Conservation (phyloP, 2,113 vertebrate species). For the Lepus europaeus region DNA sequence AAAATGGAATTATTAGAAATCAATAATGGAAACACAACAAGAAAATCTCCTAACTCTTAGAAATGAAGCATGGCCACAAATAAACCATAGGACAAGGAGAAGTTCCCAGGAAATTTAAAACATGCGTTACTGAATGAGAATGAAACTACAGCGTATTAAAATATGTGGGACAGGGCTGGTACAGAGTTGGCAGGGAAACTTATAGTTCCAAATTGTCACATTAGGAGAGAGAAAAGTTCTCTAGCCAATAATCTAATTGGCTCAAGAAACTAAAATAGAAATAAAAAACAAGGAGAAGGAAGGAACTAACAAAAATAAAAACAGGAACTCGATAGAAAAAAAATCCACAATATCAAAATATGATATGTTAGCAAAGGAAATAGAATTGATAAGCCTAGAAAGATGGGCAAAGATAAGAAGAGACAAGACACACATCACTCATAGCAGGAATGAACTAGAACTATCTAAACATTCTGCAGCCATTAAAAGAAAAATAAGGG, state of each 20-base stretch:
- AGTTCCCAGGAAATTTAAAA: conserved; percentile 16
- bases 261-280: neutral
- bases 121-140: neutral
- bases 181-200: neutral
- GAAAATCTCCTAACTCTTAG: neutral
- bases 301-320: conserved; percentile 1
- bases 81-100: neutral
- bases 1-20: conserved; percentile 28
- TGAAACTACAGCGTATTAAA: neutral
- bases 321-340: neutral
- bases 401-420: neutral
- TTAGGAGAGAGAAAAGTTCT: conserved; percentile 20
- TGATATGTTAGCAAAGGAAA: neutral
- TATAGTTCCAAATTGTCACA: neutral
- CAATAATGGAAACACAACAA: conserved; percentile 8
- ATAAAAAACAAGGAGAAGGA: neutral
- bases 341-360: neutral
- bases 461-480: neutral
- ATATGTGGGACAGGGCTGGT: neutral
- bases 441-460: neutral
- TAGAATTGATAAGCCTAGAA: neutral
- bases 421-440: neutral
- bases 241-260: neutral
- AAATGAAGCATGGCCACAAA: conserved; percentile 33
- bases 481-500: neutral